phyloP scores from a whole-genome alignment of 2,888 invertebrate genomes.

The Muschampia plurimacula region DNA sequence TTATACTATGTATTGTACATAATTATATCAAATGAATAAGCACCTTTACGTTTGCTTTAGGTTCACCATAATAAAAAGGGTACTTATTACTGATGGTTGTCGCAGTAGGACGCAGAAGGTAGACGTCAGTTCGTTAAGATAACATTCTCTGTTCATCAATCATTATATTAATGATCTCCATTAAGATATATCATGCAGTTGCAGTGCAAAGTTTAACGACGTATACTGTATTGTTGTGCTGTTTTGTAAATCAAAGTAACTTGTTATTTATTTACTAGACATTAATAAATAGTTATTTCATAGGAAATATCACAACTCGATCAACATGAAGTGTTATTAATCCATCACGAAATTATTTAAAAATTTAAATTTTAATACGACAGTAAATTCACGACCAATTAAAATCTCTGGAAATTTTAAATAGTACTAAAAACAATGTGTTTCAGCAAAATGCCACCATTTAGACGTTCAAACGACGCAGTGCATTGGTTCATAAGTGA shows the following conservation, averaged over 20 bases:
- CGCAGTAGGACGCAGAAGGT: background rate
- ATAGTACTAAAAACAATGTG: background rate
- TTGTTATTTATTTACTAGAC: background rate
- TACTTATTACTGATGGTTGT: constrained; percentile 2
- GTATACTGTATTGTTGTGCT: background rate
- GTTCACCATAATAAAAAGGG: background rate
- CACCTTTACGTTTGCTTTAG: background rate
- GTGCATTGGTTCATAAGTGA: constrained; percentile 61
- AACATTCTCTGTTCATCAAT: background rate
- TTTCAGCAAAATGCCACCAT: constrained; percentile 23
- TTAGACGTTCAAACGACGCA: constrained; percentile 49
- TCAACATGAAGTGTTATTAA: too few relatives aligned
- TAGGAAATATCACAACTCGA: too few relatives aligned
- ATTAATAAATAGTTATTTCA: too few relatives aligned
- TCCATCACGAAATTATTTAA: too few relatives aligned
- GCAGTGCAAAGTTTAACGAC: background rate
- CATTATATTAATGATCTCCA: background rate
- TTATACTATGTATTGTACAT: too few relatives aligned
- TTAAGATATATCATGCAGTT: background rate
- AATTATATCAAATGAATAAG: background rate
- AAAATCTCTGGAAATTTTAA: too few relatives aligned
- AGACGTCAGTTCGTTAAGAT: constrained; percentile 4
- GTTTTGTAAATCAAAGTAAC: background rate
- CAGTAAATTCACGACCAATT: too few relatives aligned
- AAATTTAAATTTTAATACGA: too few relatives aligned